Conservation (phyloP, 1,140 invertebrate genomes). For the Papilio xuthus region DNA sequence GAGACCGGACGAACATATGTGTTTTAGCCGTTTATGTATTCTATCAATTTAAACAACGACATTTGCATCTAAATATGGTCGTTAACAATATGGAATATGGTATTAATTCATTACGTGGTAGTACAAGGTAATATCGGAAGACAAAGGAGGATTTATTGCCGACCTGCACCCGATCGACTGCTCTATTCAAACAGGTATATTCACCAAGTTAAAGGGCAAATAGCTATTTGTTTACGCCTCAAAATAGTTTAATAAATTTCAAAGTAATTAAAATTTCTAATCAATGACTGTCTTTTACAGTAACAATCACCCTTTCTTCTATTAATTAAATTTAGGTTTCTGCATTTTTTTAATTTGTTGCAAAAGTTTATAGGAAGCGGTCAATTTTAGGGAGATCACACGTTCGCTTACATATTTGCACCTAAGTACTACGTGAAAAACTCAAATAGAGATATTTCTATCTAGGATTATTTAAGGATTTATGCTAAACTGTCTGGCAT, state of each 20-base stretch:
- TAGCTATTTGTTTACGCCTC: not conserved
- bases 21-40: too few species aligned
- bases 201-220: not conserved
- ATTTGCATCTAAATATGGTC: not conserved
- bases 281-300: too few species aligned
- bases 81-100: not conserved
- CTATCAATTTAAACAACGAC: not conserved
- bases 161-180: conserved; percentile 1
- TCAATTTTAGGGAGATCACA: too few species aligned
- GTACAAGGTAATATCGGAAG: conserved; percentile 11
- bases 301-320: not conserved
- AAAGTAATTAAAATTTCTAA: not conserved
- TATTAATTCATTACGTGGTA: conserved; percentile 10
- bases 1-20: too few species aligned
- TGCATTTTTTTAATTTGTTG: too few species aligned
- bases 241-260: not conserved
- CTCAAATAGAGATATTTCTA: too few species aligned
- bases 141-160: conserved; percentile 9
- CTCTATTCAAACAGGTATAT: not conserved
- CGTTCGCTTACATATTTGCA: too few species aligned
- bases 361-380: too few species aligned
- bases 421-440: too few species aligned
- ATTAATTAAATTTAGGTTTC: too few species aligned
- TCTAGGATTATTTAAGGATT: too few species aligned
- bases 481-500: too few species aligned